Evolutionary conservation across 2,113 vertebrate genomes (phyloP), one percentile per base, ranked within the genome.

Genomic region (Zosterops pallidus): DNA sequence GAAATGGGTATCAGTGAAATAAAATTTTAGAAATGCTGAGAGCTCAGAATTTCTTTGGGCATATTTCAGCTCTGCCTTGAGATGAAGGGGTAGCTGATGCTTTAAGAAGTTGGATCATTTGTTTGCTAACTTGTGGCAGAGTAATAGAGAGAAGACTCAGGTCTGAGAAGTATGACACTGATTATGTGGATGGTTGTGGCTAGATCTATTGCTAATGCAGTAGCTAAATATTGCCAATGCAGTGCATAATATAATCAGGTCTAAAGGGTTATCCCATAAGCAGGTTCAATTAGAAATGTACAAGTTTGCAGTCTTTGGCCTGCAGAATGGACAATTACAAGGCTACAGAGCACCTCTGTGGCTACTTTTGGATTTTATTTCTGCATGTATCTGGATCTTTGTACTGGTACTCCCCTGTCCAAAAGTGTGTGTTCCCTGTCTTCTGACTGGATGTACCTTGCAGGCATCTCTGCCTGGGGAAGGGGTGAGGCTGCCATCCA

Each of bases 381-480:
- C 64, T 42, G 37, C 26, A 23, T 5, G 0, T 47, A 47, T 21
- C 12, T 0, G 0, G 35, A 20, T 69, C 22, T 63, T 70, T 28
- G 14, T 56, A 22, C 25, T 56, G 42, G 24, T 62, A 42, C 22
- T 69, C 31, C 26, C 21, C 29, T 60, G 8, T 20, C 22, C 26
- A 28, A 49, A 63, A 16, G 14, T 49, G 18, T 26, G 21, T 42
- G 22, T 33, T 63, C 31, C 15, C 9, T 19, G 6, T 35, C 21
- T 62, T 55, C 31, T 23, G 56, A 22, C 8, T 55, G 41, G 63
- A 11, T 26, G 24, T 69, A 31, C 21, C 33, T n/a, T 76, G 47
- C 20, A 46, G n/a, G 7, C 18, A n/a, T 47, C 71, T 68, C 56
- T 63, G 12, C 31, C 49, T 70, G 63, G 25, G 49, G 22, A 49